These are phyloP conservation scores for Polyergus mexicanus DNA, from an alignment of 1,140 invertebrate genomes.

Conservation along the genomic window DNA sequence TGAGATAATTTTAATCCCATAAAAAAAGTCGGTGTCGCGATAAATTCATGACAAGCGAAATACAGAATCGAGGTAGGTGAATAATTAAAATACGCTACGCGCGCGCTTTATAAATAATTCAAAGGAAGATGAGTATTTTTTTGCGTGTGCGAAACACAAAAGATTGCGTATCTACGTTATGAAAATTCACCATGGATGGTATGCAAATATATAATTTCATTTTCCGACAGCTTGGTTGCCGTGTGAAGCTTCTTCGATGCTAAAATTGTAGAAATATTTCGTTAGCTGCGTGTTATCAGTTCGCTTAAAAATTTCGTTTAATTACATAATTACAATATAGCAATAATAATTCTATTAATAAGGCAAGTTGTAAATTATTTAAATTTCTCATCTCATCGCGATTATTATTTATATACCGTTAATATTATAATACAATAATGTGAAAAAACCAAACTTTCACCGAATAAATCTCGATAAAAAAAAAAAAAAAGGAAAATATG, in stretches of 20 bases:
- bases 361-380: background rate
- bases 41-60: conserved; percentile 3
- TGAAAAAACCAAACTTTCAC: background rate
- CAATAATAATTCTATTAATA: conserved; percentile 10
- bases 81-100: conserved; percentile 33
- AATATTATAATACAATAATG: background rate
- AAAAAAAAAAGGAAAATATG: too few species aligned
- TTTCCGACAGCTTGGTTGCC: background rate
- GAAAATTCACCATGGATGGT: conserved; percentile 1
- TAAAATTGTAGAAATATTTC: background rate
- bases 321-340: too few species aligned
- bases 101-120: conserved; percentile 37
- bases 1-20: background rate
- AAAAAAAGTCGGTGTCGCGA: conserved; percentile 1
- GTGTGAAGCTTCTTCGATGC: background rate
- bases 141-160: conserved; percentile 6
- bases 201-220: background rate
- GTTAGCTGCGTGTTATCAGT: background rate
- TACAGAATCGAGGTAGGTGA: conserved; percentile 10
- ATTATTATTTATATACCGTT: background rate
- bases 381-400: background rate
- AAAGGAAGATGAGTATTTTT: conserved; percentile 9
- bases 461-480: background rate
- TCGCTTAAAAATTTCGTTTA: background rate
- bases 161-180: background rate